Base-by-base conservation (phyloP, 2,113 vertebrate species). In the Corapipo altera region DNA sequence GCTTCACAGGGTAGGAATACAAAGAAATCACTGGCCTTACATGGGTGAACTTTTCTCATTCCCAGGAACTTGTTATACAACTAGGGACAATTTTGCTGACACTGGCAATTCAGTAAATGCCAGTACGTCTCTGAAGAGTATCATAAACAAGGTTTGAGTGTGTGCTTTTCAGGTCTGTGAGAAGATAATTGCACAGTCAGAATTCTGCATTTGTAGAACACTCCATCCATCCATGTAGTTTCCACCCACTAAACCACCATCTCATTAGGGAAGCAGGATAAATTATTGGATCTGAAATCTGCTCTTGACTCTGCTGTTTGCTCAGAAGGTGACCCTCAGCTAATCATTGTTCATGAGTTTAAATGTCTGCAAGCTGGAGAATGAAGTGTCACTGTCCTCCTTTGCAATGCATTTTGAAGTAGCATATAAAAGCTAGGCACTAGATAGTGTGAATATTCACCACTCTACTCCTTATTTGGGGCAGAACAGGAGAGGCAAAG, bases 191-290 rank as follows among this genome's bases (percentile, higher is more conserved):
- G 51, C 20, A 39, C 12, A 41, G 49, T 20, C 51, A 67, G 61
- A 64, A 11, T 72, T 70, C 13, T 57, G 23, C 35, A 35, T 84
- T 66, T 66, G 5, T 74, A 64, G 59, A 92, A 70, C 17, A 80
- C 2, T 0, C 8, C 24, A 76, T 80, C 26, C 8, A 5, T 58
- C 69, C 1, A 0, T 18, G 16, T 41, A 61, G 28, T 52, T 89
- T 80, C 51, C 21, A 48, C 30, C 20, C 28, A 12, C 27, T 57
- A n/a, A 71, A 41, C 85, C 39, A 73, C 30, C 4, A 1, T 77
- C 20, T 74, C 1, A 0, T 8, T 66, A 35, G 69, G 26, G n/a
- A 80, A 74, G 43, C 33, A 81, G 19, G 71, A 41, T 48, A 48
- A 74, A 27, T 57, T 62, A 9, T 6, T 77, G 18, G 7, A 43